Percentiles rank a stretch among this genome's conserved stretches.
Conservation (phyloP, 2,113 vertebrate species). For the Dipodomys ordii region DNA sequence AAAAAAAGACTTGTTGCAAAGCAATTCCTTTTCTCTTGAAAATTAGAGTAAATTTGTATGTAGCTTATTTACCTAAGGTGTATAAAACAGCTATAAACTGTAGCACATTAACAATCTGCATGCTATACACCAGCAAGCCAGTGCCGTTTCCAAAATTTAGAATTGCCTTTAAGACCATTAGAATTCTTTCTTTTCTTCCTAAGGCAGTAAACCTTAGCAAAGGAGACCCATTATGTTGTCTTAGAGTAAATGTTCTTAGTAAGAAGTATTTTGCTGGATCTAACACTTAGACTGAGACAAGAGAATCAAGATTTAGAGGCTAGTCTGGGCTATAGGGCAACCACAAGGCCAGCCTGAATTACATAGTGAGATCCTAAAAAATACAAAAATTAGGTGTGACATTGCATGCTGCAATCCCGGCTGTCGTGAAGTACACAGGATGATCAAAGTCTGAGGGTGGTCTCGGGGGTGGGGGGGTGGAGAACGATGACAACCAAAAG, state of each 20-base stretch:
- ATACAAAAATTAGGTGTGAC: too few species aligned
- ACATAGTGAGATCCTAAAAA: too few species aligned
- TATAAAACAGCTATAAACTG: neutral
- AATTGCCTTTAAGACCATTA: neutral
- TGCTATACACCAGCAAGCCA: neutral
- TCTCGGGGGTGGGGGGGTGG: too few species aligned
- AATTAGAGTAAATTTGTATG: neutral
- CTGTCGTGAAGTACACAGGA: too few species aligned
- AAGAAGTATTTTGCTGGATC: neutral
- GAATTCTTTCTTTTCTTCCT: neutral
- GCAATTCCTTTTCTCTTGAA: conserved; percentile 18
- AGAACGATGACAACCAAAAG: too few species aligned
- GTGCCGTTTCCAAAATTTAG: neutral
- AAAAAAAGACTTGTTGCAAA: neutral
- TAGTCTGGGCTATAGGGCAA: too few species aligned
- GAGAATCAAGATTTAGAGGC: too few species aligned
- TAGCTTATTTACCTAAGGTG: neutral
- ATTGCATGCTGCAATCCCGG: too few species aligned
- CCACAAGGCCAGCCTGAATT: too few species aligned
- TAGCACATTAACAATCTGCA: neutral
- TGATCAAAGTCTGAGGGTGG: too few species aligned
- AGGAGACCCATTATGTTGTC: neutral
- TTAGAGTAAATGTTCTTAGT: neutral
- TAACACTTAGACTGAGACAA: too few species aligned
- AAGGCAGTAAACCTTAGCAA: neutral